Base-by-base conservation (phyloP, 2,888 invertebrate genomes). In the Tortrix viridana region DNA sequence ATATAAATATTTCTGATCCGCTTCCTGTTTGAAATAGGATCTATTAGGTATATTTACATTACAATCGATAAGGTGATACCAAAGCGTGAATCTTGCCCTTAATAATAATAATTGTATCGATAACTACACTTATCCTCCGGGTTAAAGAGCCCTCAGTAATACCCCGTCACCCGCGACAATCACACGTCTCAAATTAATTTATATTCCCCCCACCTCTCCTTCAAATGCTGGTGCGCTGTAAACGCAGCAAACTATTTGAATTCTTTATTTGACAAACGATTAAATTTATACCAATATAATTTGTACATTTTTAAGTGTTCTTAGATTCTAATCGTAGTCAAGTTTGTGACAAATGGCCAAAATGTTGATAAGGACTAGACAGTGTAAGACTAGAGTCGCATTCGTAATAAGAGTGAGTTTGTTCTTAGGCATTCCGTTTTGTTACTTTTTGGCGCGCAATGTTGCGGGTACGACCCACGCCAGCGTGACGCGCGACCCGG, bases 341-440 rank as follows among this genome's bases (percentile, higher is more conserved):
- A 47, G 70, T 44, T 65, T 69, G 68, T 66, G 71, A 69, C 82
- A 80, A 81, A 90, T 88, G 88, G 88, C 86, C 72, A 85, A 80
- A 65, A 89, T 89, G 89, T 84, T 89, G 75, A 79, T 89, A 84
- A 82, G 89, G 85, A 90, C 90, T 88, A 89, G 76, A 81, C 73
- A 75, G 76, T 77, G 81, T 68, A 83, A 82, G 71, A 78, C 79
- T 66, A 81, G 75, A 72, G 50, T 79, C 56, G 82, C 89, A 6
- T 67, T 81, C 43, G 59, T 80, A 38, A 66, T 90, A 58, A 79
- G 89, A 80, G 81, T 88, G 76, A 32, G 80, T 18, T 73, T 88
- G 62, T 85, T 87, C 66, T 76, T 89, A 59, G 80, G 81, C 3
- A 83, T 91, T 62, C 88, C 89, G 7, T 67, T 76, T 6, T 55